These are phyloP conservation scores for Ciconia stormi DNA, from an alignment of 2,113 vertebrate species.

Conservation along the genomic window DNA sequence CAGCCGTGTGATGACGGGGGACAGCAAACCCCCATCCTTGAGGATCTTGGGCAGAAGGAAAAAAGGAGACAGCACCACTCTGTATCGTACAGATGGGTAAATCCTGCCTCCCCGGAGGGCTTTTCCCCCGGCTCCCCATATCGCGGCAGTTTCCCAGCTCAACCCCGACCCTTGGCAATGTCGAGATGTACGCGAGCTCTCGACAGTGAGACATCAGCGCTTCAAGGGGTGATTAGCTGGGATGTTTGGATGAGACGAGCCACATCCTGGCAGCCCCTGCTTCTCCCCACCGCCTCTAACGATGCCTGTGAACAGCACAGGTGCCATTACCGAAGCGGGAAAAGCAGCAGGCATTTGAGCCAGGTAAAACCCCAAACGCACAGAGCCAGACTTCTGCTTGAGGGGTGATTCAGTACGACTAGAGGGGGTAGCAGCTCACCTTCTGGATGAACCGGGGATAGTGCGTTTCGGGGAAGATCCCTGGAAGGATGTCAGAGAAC, in stretches of 20 bases:
- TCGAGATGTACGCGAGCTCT: fast-evolving
- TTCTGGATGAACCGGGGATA: conserved; percentile 87
- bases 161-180: background rate
- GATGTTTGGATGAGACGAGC: fast-evolving
- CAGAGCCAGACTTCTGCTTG: background rate
- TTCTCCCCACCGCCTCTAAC: background rate
- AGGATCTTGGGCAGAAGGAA: conserved; percentile 79
- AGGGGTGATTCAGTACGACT: background rate
- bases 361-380: background rate
- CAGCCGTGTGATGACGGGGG: conserved; percentile 81
- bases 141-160: background rate
- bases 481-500: conserved; percentile 60
- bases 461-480: conserved; percentile 90
- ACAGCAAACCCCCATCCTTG: conserved; percentile 86
- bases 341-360: background rate
- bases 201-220: fast-evolving
- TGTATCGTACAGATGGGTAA: fast-evolving
- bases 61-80: background rate
- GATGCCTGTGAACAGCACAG: background rate
- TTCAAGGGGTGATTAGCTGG: background rate
- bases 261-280: background rate
- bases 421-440: conserved; percentile 71
- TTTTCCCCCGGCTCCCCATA: fast-evolving
- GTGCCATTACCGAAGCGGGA: background rate
- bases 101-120: background rate